Base-by-base conservation (phyloP, 2,113 vertebrate genomes). In the Mastomys coucha region DNA sequence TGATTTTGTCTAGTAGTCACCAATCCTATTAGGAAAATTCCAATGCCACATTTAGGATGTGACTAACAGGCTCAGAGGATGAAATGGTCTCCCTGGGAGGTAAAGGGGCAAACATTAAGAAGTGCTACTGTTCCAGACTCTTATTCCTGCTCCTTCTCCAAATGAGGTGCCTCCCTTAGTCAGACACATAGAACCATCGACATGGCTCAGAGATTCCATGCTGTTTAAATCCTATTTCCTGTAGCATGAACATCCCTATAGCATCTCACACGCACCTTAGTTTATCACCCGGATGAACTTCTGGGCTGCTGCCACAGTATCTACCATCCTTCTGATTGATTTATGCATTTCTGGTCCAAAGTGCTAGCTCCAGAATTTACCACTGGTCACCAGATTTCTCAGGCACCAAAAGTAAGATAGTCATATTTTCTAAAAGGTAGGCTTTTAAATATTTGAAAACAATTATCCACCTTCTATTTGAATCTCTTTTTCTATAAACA, bases 361-460 rank as follows among this genome's bases (percentile, higher is more conserved):
- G 39, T 19, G 39, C 53, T 56, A 31, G 12, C 14, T 28, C 56
- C 5, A 88, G 14, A 80, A 91, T 1, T 70, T 17, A 60, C n/a
- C 8, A 67, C 6, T 33, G 26, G 56, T 53, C 4, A 56, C 56
- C 8, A 17, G 26, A 82, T 78, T n/a, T 85, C 80, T 70, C 75
- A 92, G 49, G 2, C 84, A 58, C 33, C 22, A 77, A 78, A 84
- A 88, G 24, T 36, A 60, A 19, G 10, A 3, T 63, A 65, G 81
- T 70, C n/a, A 45, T 49, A 86, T 33, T 67, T 86, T 45, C 60
- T 28, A 67, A 49, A 33, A 49, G 28, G 24, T 51, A 93, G 45
- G 39, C 20, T 93, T 93, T 81, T 70, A 95, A 82, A 65, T 67
- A 70, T 67, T 70, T 67, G 45, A 82, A 95, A 96, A 82, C 28